These are phyloP conservation scores for Pachyuromys duprasi DNA, from an alignment of 2,797 vertebrate species.

Conservation along the genomic window DNA sequence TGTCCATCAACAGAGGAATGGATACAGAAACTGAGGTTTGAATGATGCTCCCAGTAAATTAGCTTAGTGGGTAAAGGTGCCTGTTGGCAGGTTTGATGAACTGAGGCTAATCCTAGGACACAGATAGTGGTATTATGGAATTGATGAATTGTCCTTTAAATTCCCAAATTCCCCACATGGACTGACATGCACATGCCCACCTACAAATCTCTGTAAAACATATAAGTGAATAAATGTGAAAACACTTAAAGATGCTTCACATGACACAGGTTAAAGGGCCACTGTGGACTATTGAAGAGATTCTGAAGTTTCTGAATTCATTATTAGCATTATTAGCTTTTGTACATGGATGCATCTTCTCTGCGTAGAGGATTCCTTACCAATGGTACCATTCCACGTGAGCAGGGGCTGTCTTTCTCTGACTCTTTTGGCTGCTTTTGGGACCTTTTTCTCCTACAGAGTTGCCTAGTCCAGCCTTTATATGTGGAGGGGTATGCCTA, in stretches of 20 bases:
- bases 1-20: no score
- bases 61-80: not conserved
- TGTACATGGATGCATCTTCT: not conserved
- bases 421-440: not conserved
- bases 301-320: not conserved
- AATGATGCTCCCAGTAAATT: not conserved
- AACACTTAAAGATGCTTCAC: not conserved
- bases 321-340: constrained; percentile 16
- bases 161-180: not conserved
- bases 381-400: not conserved
- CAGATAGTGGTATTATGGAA: not conserved
- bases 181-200: not conserved
- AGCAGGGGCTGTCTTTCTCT: not conserved
- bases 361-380: not conserved
- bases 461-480: not conserved
- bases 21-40: not conserved
- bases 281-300: not conserved
- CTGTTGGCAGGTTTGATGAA: not conserved
- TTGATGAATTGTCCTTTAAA: not conserved
- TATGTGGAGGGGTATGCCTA: not conserved
- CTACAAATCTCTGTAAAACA: not conserved
- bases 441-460: not conserved
- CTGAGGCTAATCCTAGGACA: not conserved
- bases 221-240: not conserved
- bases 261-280: not conserved